Percentiles rank a stretch among this genome's conserved stretches.
phyloP scores from a whole-genome alignment of 2,113 vertebrate species.

The Hippolais icterina region DNA sequence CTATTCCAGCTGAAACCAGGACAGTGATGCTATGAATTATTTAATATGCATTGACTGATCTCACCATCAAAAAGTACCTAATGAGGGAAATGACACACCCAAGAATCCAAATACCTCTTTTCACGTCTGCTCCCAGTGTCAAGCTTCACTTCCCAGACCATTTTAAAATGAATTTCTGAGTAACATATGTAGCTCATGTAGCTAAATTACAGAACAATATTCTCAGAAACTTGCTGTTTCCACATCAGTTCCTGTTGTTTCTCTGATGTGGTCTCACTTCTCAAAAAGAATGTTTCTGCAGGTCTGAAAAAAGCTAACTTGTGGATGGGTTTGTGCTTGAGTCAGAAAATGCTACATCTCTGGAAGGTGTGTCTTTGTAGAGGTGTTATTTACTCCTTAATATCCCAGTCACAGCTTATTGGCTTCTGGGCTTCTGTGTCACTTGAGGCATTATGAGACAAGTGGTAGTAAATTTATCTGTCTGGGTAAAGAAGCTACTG shows the following conservation, averaged over 20 bases:
- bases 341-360: not conserved
- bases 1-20: not conserved
- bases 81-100: not conserved
- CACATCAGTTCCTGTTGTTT: not conserved
- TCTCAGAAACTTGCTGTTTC: not conserved
- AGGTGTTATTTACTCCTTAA: not conserved
- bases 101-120: not conserved
- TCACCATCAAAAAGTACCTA: not conserved
- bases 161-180: not conserved
- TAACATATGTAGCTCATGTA: not conserved
- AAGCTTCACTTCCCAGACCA: not conserved
- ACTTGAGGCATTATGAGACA: not conserved
- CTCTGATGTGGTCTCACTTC: not conserved
- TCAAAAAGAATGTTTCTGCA: not conserved
- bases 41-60: not conserved
- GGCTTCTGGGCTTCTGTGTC: conserved; percentile 1
- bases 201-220: not conserved
- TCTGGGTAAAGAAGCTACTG: not conserved
- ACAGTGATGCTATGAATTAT: not conserved
- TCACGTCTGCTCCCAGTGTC: not conserved
- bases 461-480: conserved; percentile 11
- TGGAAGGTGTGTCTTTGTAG: not conserved
- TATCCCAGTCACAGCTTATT: not conserved
- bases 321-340: not conserved
- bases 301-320: not conserved